A percentile compares a stretch with the other conserved stretches of the same genome.
These are phyloP conservation scores for Melanophora roralis DNA, from an alignment of 2,888 invertebrate genomes.

Conservation along the genomic window DNA sequence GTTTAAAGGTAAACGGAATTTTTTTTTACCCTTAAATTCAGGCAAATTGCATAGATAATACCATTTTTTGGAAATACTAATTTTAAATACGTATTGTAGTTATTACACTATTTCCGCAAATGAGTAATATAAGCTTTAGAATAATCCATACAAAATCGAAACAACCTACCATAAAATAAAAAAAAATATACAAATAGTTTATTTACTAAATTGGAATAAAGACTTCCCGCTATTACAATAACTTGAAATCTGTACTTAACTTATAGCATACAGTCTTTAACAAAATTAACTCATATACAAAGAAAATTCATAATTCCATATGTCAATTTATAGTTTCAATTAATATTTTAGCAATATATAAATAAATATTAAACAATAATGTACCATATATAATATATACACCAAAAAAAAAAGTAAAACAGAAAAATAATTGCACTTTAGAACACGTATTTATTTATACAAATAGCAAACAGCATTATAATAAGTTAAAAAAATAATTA, in stretches of 20 bases:
- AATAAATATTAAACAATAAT: constrained; percentile 42
- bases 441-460: constrained; percentile 20
- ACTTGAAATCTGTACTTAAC: not conserved
- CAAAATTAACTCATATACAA: not conserved
- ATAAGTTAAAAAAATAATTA: not conserved
- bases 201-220: not conserved
- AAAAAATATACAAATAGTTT: not conserved
- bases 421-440: constrained; percentile 29
- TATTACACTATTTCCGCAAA: no score
- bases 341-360: constrained; percentile 37
- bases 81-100: no score
- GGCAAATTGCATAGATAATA: no score
- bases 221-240: constrained; percentile 46
- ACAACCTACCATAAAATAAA: constrained; percentile 22
- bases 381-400: constrained; percentile 60
- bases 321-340: constrained; percentile 58
- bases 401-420: not conserved
- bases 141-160: not conserved
- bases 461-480: constrained; percentile 19
- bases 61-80: no score
- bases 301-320: constrained; percentile 19
- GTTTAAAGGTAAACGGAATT: no score
- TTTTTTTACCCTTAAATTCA: no score
- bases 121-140: not conserved
- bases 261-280: constrained; percentile 25